Conservation (phyloP, 2,888 invertebrate genomes). For the Rotaria sp. region DNA sequence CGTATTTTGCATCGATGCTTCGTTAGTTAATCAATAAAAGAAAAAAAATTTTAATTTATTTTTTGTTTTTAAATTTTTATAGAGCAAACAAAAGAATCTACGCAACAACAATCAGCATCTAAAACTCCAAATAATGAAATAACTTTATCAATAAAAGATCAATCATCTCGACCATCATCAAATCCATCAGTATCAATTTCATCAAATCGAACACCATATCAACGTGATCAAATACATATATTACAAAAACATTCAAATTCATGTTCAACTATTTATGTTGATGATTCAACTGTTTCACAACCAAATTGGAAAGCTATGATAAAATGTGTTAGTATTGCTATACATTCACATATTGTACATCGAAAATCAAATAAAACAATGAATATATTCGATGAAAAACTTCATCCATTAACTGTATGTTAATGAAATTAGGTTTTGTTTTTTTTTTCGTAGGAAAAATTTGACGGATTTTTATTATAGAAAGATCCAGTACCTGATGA, state of each 20-base stretch:
- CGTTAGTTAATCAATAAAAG: background rate
- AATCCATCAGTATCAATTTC: background rate
- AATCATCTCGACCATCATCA: background rate
- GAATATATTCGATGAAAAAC: slow-evolving; percentile 94
- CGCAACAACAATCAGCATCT: background rate
- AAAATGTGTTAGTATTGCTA: slow-evolving; percentile 93
- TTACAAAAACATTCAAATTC: slow-evolving; percentile 33
- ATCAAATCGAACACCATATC: background rate
- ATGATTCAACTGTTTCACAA: slow-evolving; percentile 98
- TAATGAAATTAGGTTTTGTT: background rate
- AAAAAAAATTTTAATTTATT: background rate
- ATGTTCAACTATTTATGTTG: slow-evolving; percentile 84
- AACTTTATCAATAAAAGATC: too few relatives aligned
- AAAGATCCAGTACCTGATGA: slow-evolving; percentile 33
- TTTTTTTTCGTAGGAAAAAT: background rate
- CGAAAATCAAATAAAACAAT: slow-evolving; percentile 56
- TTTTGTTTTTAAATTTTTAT: background rate
- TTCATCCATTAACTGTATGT: slow-evolving; percentile 76
- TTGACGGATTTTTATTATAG: background rate
- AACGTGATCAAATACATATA: background rate
- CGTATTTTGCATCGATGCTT: slow-evolving; percentile 1
- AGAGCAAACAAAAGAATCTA: background rate
- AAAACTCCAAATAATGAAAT: background rate
- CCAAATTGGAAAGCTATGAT: slow-evolving; percentile 98
- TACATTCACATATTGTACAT: slow-evolving; percentile 97